Percentiles rank a stretch among this genome's conserved stretches.
phyloP scores from a whole-genome alignment of 2,113 vertebrate species.

The Oriolus oriolus region DNA sequence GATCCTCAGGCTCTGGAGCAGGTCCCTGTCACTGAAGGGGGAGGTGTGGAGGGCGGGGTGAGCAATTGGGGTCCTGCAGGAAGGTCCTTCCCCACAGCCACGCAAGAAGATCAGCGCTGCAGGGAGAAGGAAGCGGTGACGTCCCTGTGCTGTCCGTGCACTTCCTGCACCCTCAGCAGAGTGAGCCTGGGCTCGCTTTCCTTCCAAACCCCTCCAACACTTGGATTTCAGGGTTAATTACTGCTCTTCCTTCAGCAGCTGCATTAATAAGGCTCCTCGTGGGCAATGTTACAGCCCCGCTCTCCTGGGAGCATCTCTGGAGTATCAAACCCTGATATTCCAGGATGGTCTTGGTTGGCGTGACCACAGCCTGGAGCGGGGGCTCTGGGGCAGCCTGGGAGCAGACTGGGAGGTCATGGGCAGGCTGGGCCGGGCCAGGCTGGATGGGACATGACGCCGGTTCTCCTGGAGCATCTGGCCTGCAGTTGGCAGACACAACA shows the following conservation, averaged over 20 bases:
- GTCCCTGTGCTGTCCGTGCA: not conserved
- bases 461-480: constrained; percentile 19
- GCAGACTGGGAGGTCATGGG: not conserved
- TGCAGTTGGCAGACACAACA: constrained; percentile 12
- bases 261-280: not conserved
- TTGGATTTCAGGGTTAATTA: not conserved
- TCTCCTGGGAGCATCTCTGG: not conserved
- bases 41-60: not conserved
- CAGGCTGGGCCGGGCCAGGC: not conserved
- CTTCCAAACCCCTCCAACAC: not conserved
- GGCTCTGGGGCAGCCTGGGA: not conserved
- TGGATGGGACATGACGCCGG: not conserved
- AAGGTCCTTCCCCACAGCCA: not conserved
- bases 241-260: not conserved
- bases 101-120: not conserved
- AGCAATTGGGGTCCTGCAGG: not conserved
- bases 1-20: not conserved
- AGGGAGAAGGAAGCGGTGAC: not conserved
- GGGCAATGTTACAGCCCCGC: not conserved
- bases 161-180: not conserved
- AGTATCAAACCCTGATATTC: not conserved
- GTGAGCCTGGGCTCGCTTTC: not conserved
- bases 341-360: not conserved
- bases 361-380: not conserved
- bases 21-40: not conserved